These are phyloP conservation scores for Lacerta viridis DNA, from an alignment of 2,797 vertebrate genomes.

Conservation along the genomic window DNA sequence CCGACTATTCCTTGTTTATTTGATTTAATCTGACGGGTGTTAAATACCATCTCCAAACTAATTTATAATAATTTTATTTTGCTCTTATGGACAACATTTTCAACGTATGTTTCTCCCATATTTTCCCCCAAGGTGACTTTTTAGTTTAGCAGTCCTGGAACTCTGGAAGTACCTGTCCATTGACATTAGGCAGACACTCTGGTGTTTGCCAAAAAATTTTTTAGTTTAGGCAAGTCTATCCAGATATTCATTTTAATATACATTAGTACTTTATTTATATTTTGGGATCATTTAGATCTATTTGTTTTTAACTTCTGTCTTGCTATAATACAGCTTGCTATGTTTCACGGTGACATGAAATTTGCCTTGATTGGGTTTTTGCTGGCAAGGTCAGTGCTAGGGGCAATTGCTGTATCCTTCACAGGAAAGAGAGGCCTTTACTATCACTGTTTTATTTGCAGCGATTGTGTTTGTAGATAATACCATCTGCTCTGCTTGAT, in stretches of 20 bases:
- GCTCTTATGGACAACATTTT: no score
- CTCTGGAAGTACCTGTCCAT: background rate
- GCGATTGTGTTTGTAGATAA: conserved; percentile 8
- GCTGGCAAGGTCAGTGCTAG: background rate
- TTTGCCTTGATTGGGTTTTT: background rate
- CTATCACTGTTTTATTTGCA: background rate
- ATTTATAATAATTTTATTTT: no score
- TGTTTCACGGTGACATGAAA: background rate
- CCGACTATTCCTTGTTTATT: no score
- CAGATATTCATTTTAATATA: no score
- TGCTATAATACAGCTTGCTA: background rate
- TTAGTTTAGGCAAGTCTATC: background rate
- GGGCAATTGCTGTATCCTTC: conserved; percentile 4
- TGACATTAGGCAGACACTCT: background rate
- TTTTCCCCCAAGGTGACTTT: no score
- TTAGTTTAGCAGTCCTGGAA: background rate
- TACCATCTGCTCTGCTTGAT: conserved; percentile 18
- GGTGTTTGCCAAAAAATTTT: background rate
- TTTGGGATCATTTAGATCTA: no score
- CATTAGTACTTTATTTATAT: no score
- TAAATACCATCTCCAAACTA: no score
- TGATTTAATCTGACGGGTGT: no score
- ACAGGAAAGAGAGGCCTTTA: background rate
- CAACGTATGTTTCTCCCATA: no score
- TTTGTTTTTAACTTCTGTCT: no score